phyloP scores from a whole-genome alignment of 2,797 vertebrate genomes.

The Sebastes alutus region DNA sequence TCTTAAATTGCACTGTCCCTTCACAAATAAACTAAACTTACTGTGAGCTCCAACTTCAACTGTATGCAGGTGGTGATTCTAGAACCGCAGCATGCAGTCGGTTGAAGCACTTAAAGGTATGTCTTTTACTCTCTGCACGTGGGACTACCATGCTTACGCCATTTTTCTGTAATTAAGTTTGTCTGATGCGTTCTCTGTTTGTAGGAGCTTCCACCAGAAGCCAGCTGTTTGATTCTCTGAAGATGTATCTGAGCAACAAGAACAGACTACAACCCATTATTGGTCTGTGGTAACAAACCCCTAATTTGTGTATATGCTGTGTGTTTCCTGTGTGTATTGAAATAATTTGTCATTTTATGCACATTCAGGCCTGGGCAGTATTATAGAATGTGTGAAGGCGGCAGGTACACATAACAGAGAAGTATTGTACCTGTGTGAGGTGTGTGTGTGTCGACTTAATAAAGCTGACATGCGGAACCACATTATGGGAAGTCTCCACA shows the following conservation, averaged over 20 bases:
- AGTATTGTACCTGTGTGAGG: slow-evolving; percentile 72
- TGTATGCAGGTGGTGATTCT: slow-evolving; percentile 41
- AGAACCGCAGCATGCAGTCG: slow-evolving; percentile 52
- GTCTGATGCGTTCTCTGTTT: background rate
- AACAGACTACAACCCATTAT: slow-evolving; percentile 78
- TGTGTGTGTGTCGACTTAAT: slow-evolving; percentile 66
- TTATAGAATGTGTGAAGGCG: slow-evolving; percentile 72
- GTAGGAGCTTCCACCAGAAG: slow-evolving; percentile 47
- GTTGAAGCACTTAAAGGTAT: slow-evolving; percentile 14
- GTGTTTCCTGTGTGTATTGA: background rate
- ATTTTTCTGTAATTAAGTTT: background rate
- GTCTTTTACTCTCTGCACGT: background rate
- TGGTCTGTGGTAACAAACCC: slow-evolving; percentile 56
- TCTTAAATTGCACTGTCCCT: background rate
- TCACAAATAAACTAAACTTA: background rate
- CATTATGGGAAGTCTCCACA: slow-evolving; percentile 78
- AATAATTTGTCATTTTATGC: background rate
- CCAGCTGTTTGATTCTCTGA: slow-evolving; percentile 69
- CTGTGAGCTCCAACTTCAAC: background rate
- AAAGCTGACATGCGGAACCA: slow-evolving; percentile 77
- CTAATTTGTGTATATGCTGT: background rate
- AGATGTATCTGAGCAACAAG: slow-evolving; percentile 70
- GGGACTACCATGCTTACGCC: background rate
- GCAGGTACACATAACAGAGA: slow-evolving; percentile 20
- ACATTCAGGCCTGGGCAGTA: slow-evolving; percentile 67